Evolutionary conservation across 2,888 invertebrate genomes (phyloP).

Genomic region (Zaprionus obscuricornis): DNA sequence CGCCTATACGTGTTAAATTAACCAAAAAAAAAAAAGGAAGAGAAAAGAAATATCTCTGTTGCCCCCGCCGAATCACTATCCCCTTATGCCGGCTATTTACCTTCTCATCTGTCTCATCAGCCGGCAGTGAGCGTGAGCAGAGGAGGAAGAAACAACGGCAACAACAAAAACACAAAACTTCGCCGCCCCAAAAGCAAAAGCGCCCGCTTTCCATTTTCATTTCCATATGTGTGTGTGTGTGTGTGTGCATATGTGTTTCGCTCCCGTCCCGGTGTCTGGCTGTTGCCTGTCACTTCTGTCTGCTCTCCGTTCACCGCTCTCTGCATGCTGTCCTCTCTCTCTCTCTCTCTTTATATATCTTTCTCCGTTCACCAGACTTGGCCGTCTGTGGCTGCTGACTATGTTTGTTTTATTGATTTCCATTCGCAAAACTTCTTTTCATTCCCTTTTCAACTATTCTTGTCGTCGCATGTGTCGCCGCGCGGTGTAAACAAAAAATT

Average conservation of each 20-base stretch:
- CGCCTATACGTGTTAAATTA: constrained; percentile 67
- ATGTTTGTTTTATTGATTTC: constrained; percentile 71
- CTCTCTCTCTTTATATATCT: not conserved
- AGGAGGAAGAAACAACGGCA: no score
- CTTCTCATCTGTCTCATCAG: constrained; percentile 1
- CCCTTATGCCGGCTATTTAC: not conserved
- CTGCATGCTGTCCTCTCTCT: no score
- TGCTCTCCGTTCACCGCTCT: constrained; percentile 4
- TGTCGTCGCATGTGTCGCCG: constrained; percentile 25
- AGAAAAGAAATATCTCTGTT: constrained; percentile 9
- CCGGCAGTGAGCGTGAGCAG: constrained; percentile 37
- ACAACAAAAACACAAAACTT: constrained; percentile 8
- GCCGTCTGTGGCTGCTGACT: constrained; percentile 13
- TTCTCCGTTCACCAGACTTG: no score
- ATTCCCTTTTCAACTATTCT: constrained; percentile 12
- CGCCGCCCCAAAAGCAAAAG: constrained; percentile 34
- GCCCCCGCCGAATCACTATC: constrained; percentile 5
- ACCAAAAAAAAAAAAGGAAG: constrained; percentile 38
- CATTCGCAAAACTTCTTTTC: constrained; percentile 31
- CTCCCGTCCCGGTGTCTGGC: constrained; percentile 27
- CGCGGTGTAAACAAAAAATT: constrained; percentile 53
- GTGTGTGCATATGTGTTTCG: no score
- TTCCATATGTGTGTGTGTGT: constrained; percentile 44
- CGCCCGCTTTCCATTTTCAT: constrained; percentile 49
- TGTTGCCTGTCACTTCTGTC: constrained; percentile 40